A percentile compares a stretch with the other conserved stretches of the same genome.
These are phyloP conservation scores for Andricus grossulariae DNA, from an alignment of 1,140 invertebrate genomes.

Conservation along the genomic window DNA sequence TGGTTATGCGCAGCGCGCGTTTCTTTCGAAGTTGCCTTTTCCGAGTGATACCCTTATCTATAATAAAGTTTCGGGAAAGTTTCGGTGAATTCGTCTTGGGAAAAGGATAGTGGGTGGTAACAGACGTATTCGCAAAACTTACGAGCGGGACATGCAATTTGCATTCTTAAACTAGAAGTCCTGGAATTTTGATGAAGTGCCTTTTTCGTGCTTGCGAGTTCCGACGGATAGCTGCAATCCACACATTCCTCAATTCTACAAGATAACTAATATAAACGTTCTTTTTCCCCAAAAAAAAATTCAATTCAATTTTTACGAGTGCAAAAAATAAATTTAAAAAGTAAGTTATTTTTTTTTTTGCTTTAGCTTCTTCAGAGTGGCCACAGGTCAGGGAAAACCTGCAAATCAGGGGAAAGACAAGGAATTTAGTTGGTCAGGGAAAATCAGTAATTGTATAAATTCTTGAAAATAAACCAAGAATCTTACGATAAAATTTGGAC, in stretches of 20 bases:
- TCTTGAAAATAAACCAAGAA: too few species aligned
- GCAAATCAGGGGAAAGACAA: too few species aligned
- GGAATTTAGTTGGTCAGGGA: too few species aligned
- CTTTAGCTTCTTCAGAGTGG: too few species aligned
- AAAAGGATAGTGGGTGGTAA: conserved; percentile 49
- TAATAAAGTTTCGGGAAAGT: conserved; percentile 52
- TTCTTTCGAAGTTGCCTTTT: not conserved
- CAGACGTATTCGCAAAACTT: conserved; percentile 45
- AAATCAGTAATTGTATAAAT: too few species aligned
- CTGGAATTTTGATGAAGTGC: conserved; percentile 54
- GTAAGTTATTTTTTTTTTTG: too few species aligned
- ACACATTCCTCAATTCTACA: conserved; percentile 24
- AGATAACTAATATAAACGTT: conserved; percentile 42
- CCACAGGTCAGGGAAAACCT: too few species aligned
- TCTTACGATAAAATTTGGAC: too few species aligned
- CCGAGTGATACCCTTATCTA: not conserved
- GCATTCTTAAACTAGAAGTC: conserved; percentile 64
- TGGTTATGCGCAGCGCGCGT: not conserved
- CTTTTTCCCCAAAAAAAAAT: too few species aligned
- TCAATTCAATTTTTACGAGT: too few species aligned
- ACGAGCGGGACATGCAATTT: conserved; percentile 59
- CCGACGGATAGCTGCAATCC: conserved; percentile 35
- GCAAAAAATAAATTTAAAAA: not conserved
- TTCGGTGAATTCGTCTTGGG: conserved; percentile 49
- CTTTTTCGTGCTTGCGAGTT: conserved; percentile 26